A percentile compares a stretch with the other conserved stretches of the same genome.
Conservation (phyloP, 2,888 invertebrate species). For the Biston stratarius region DNA sequence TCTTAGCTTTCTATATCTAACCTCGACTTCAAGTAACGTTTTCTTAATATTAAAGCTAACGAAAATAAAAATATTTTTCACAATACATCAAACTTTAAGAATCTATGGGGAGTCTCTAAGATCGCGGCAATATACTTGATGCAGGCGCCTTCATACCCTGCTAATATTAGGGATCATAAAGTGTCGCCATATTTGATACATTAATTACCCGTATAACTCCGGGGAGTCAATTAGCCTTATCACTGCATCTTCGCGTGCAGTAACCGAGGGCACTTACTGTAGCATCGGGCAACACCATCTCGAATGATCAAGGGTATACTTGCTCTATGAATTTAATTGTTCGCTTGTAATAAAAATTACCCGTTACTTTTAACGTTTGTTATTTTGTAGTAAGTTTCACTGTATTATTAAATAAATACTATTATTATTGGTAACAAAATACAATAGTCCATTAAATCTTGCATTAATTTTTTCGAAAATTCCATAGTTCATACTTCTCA, state of each 20-base stretch:
- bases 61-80: slow-evolving; percentile 26
- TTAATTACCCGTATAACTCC: slow-evolving; percentile 83
- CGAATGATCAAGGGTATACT: slow-evolving; percentile 42
- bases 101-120: slow-evolving; percentile 22
- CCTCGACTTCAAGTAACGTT: slow-evolving; percentile 1
- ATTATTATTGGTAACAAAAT: not conserved
- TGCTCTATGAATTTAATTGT: slow-evolving; percentile 30
- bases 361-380: not conserved
- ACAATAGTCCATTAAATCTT: too few relatives aligned
- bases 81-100: slow-evolving; percentile 13
- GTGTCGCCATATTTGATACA: slow-evolving; percentile 50
- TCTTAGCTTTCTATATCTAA: too few relatives aligned
- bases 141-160: slow-evolving; percentile 56
- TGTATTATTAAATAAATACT: not conserved
- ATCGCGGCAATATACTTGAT: slow-evolving; percentile 56
- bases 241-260: slow-evolving; percentile 63
- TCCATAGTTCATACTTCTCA: too few relatives aligned
- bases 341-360: slow-evolving; percentile 10
- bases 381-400: not conserved
- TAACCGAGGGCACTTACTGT: slow-evolving; percentile 44
- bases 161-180: slow-evolving; percentile 24
- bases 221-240: slow-evolving; percentile 80
- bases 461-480: too few relatives aligned
- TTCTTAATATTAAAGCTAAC: not conserved
- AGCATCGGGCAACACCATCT: slow-evolving; percentile 55